Evolutionary conservation across 1,140 invertebrate species (phyloP), one percentile per base, ranked within the genome.

Genomic region (Drosophila cardini): DNA sequence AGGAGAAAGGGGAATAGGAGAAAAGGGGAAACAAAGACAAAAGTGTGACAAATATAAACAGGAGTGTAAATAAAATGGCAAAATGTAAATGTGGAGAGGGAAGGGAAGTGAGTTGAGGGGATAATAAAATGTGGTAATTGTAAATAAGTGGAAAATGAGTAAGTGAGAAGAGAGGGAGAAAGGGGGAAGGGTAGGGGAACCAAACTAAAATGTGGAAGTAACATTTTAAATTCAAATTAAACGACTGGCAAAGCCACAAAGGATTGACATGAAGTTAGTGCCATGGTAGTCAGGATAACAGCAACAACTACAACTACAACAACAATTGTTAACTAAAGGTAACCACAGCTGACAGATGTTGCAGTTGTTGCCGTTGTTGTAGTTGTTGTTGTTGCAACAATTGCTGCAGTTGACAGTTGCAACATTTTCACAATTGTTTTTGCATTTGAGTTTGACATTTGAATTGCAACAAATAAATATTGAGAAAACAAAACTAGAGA

Each of bases 161-260:
- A 80, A 62, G 50, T 53, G 57, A 53, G 38, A 9, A 32, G 11
- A 18, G 9, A 16, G 71, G 0, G 18, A 30, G n/a, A 4, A 8
- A 16, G 40, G 13, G 2, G 21, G 2, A 40, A 32, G 11, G 26
- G 15, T 21, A 21, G 52, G 40, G 65, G 58, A 38, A 62, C 72
- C 73, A 80, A 78, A 85, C 83, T 89, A 75, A 71, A 75, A 72
- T 84, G 80, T 78, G 60, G 70, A 75, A 80, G 78, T 84, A 89
- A 89, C 84, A 89, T 89, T 89, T 89, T 80, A 89, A 89, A 89
- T 89, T 89, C 84, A 89, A 89, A 89, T 89, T 89, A 89, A 89
- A 84, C 80, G 84, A 89, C 84, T 87, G 84, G 65, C 70, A 84
- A 84, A 89, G 81, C 84, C 84, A 84, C 84, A 89, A 89, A 78